phyloP scores from a whole-genome alignment of 2,113 vertebrate genomes.

The Engraulis encrasicolus region DNA sequence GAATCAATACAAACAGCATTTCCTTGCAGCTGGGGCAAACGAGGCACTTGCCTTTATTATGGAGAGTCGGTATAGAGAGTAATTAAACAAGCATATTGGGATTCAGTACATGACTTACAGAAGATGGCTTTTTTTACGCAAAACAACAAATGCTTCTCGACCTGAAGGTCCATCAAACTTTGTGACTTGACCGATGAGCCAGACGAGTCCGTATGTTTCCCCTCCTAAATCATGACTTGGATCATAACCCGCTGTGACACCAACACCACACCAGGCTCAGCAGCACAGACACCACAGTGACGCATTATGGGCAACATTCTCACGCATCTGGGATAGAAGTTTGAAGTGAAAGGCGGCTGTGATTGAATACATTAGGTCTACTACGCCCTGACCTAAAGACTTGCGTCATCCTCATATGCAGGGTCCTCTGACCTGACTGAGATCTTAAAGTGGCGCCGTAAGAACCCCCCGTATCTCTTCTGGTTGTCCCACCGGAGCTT shows the following conservation, averaged over 20 bases:
- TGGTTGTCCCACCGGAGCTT: constrained; percentile 95
- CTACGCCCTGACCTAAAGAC: constrained; percentile 68
- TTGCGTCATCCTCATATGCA: constrained; percentile 75
- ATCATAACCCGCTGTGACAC: neutral
- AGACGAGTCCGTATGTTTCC: neutral
- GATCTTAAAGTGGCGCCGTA: constrained; percentile 93
- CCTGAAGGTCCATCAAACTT: constrained; percentile 39
- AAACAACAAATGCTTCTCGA: constrained; percentile 43
- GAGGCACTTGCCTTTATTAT: constrained; percentile 52
- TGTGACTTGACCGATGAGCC: neutral
- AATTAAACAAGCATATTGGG: constrained; percentile 70
- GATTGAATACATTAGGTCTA: neutral
- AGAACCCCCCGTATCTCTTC: constrained; percentile 92
- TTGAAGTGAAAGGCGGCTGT: constrained; percentile 31
- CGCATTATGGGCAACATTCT: constrained; percentile 45
- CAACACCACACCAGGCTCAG: neutral
- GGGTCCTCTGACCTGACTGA: constrained; percentile 85
- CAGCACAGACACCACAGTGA: constrained; percentile 1
- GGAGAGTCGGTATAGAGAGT: constrained; percentile 38
- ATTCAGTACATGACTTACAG: constrained; percentile 51
- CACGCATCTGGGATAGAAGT: constrained; percentile 59
- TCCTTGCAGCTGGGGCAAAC: constrained; percentile 44
- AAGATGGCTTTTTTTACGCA: constrained; percentile 52
- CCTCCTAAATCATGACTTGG: neutral
- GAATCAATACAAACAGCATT: constrained; percentile 33